Evolutionary conservation across 2,797 vertebrate species (phyloP).

Genomic region (Lemur catta): DNA sequence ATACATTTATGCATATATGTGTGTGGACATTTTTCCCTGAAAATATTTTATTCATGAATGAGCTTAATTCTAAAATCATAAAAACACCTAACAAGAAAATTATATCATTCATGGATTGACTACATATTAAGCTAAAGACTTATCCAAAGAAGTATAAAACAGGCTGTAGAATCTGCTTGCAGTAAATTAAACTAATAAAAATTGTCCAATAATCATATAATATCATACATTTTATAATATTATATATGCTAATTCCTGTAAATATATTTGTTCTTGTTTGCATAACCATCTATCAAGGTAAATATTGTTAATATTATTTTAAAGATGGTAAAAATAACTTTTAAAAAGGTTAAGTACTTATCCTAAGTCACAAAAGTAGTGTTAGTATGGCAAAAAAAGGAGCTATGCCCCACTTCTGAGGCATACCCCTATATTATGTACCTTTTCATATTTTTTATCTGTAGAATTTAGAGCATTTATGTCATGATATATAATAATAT

Average conservation of each 20-base stretch:
- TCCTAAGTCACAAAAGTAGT: not conserved
- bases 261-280: not conserved
- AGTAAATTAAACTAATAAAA: not conserved
- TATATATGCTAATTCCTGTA: not conserved
- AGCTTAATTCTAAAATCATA: not conserved
- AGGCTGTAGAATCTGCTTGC: not conserved
- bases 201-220: not conserved
- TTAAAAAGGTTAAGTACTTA: not conserved
- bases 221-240: not conserved
- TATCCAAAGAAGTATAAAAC: not conserved
- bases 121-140: not conserved
- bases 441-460: not conserved
- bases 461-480: not conserved
- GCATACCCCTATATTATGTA: not conserved
- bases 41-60: not conserved
- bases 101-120: not conserved
- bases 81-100: not conserved
- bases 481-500: not conserved
- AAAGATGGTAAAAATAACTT: not conserved
- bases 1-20: not conserved
- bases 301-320: not conserved
- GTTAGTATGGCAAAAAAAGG: not conserved
- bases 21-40: not conserved
- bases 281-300: not conserved
- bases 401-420: not conserved